Conservation (phyloP, 2,797 vertebrate genomes). For the Bucorvus abyssinicus region DNA sequence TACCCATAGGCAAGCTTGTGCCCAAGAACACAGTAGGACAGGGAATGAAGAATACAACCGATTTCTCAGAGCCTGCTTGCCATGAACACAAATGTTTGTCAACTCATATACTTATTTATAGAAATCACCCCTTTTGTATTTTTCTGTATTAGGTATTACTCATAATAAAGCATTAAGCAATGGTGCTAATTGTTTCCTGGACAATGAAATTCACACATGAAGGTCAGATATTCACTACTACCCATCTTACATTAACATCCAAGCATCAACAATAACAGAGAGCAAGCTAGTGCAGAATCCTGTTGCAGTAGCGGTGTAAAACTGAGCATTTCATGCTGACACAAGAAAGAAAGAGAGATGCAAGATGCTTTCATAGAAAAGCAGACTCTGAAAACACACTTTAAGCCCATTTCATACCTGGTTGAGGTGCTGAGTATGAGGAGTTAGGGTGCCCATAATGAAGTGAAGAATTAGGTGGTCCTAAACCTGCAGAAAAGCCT, state of each 20-base stretch:
- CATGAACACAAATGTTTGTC: no score
- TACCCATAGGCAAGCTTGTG: background rate
- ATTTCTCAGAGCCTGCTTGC: background rate
- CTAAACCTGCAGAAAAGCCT: constrained; percentile 83
- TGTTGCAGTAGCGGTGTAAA: background rate
- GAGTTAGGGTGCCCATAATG: constrained; percentile 81
- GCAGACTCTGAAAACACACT: background rate
- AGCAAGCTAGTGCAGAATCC: background rate
- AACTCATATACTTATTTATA: no score
- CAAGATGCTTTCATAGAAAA: background rate
- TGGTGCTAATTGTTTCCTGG: background rate
- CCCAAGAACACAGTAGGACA: background rate
- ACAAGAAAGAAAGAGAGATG: background rate
- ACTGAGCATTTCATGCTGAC: background rate
- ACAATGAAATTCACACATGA: background rate
- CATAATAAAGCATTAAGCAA: background rate
- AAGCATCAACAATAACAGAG: background rate
- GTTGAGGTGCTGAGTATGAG: constrained; percentile 70
- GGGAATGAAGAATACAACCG: background rate
- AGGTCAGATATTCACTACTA: background rate
- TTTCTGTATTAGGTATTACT: background rate
- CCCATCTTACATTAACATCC: background rate
- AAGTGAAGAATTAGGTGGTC: constrained; percentile 76
- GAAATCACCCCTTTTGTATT: background rate
- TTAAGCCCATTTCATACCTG: constrained; percentile 76